Evolutionary conservation across 1,140 invertebrate species (phyloP).

Genomic region (Paracyclopina nana): DNA sequence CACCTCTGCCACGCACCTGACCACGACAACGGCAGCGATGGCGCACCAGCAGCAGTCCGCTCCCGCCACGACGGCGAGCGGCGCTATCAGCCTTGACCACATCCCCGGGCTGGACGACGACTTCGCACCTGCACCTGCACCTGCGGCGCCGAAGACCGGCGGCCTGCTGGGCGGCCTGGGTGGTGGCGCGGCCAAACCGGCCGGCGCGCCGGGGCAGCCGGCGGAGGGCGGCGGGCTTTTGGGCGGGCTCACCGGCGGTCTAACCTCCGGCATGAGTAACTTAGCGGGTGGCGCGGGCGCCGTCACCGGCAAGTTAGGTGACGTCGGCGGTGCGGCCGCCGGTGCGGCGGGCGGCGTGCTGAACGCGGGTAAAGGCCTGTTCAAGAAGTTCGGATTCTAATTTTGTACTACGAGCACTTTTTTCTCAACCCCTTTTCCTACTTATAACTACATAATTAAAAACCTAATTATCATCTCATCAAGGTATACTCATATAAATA

Average conservation of each 20-base stretch:
- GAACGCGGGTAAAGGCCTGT: conserved; percentile 9
- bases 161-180: not conserved
- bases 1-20: not conserved
- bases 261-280: conserved; percentile 20
- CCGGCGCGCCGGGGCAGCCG: not conserved
- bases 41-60: not conserved
- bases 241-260: conserved; percentile 9
- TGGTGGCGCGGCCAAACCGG: not conserved
- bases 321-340: conserved; percentile 3
- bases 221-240: not conserved
- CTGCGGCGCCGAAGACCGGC: not conserved
- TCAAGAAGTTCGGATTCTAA: conserved; percentile 15
- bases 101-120: conserved; percentile 10
- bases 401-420: not conserved
- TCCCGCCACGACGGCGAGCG: not conserved
- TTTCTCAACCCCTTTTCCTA: not conserved
- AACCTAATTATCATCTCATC: not conserved
- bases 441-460: not conserved
- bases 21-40: not conserved
- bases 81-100: not conserved
- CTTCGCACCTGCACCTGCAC: not conserved
- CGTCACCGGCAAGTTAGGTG: conserved; percentile 10
- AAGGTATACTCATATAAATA: not conserved
- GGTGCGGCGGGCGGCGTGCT: conserved; percentile 2
- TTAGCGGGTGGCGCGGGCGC: conserved; percentile 23